Conservation (phyloP, 2,797 vertebrate species). For the Lerista edwardsae region DNA sequence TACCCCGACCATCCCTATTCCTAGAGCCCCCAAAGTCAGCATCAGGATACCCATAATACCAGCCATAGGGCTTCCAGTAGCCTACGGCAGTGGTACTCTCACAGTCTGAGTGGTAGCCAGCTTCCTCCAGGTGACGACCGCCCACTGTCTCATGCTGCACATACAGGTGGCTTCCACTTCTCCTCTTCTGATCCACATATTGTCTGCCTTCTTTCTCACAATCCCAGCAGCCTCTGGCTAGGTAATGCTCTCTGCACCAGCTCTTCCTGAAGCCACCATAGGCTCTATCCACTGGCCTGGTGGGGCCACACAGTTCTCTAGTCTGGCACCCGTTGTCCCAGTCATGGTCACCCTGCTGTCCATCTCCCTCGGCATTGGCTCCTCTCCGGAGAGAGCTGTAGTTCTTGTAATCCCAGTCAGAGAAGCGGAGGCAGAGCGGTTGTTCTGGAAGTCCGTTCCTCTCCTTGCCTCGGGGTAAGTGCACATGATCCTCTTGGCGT, state of each 20-base stretch:
- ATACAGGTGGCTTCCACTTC: constrained; percentile 24
- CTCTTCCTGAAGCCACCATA: constrained; percentile 56
- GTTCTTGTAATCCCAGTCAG: constrained; percentile 83
- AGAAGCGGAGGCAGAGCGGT: constrained; percentile 70
- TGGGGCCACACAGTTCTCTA: constrained; percentile 13
- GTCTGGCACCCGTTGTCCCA: constrained; percentile 26
- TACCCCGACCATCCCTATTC: neutral
- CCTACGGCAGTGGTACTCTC: neutral
- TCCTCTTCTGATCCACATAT: constrained; percentile 7
- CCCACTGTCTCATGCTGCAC: constrained; percentile 42
- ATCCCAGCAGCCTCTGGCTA: neutral
- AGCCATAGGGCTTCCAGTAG: neutral
- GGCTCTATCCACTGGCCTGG: constrained; percentile 46
- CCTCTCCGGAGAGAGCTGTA: constrained; percentile 33
- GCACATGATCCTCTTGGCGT: constrained; percentile 42
- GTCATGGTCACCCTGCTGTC: neutral
- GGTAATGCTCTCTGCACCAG: neutral
- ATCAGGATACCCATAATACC: neutral
- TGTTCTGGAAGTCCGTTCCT: constrained; percentile 47
- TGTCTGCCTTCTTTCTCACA: constrained; percentile 39
- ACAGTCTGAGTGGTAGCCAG: neutral
- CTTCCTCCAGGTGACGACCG: neutral
- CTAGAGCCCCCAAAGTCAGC: neutral
- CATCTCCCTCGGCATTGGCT: neutral
- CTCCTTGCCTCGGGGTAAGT: constrained; percentile 7